A percentile compares a stretch with the other conserved stretches of the same genome.
These are phyloP conservation scores for Micoletzkya japonica DNA, from an alignment of 2,888 invertebrate species.

Conservation along the genomic window DNA sequence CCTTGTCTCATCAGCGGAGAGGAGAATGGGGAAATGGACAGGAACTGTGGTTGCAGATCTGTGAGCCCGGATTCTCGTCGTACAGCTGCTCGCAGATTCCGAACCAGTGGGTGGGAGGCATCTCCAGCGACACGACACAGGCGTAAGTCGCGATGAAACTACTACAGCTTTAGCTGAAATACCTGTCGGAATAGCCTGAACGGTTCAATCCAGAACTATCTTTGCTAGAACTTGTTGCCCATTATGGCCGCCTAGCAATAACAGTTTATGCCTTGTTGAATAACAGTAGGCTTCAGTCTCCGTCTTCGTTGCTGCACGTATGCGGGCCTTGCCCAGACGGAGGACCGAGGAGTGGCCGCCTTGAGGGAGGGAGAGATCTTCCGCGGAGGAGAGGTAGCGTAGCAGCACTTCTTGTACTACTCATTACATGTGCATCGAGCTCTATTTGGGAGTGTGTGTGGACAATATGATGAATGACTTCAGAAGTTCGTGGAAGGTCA, in stretches of 20 bases:
- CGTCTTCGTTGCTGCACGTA: not conserved
- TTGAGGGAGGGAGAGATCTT: not conserved
- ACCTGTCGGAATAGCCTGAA: no score
- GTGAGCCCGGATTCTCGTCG: not conserved
- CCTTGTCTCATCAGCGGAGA: no score
- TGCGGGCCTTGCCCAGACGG: not conserved
- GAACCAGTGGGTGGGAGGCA: not conserved
- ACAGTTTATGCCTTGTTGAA: not conserved
- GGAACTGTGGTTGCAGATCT: not conserved
- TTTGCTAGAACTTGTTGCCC: no score
- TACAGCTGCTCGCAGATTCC: not conserved
- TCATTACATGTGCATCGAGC: no score
- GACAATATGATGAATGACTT: no score
- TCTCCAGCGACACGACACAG: not conserved
- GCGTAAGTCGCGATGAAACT: not conserved
- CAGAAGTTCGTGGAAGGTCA: not conserved
- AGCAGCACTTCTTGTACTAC: not conserved
- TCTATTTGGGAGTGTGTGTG: no score
- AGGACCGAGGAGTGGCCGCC: not conserved
- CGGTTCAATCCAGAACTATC: no score
- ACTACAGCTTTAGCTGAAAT: no score
- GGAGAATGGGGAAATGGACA: not conserved
- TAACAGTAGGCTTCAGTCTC: not conserved
- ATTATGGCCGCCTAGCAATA: no score
- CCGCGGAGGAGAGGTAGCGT: not conserved